Evolutionary conservation across 2,888 invertebrate genomes (phyloP), one percentile per base, ranked within the genome.

Genomic region (Hanleya hanleyi): DNA sequence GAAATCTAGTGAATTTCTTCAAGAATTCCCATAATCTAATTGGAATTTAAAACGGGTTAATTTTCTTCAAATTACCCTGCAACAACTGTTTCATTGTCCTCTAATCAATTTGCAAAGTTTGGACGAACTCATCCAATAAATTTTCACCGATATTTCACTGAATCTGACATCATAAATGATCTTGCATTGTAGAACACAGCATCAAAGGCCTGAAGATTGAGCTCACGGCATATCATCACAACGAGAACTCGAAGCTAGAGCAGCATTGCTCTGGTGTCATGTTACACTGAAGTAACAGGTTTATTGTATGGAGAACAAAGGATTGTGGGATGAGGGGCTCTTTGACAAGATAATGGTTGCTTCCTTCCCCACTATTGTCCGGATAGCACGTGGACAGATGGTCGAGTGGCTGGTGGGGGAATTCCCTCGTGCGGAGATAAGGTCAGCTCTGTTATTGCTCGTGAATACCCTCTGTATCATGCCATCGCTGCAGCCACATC

Each of bases 241-340:
- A n/a, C n/a, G n/a, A 41, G 18, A 41, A 41, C 18, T 41, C 41
- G 9, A 41, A 9, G 18, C 18, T 41, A 18, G 9, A 41, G 18
- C 41, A 41, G 9, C 9, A 9, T 12, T 41, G 41, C 9, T 41
- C 41, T 12, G 9, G 41, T 18, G 18, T 9, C 41, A 41, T 18
- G 41, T 41, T 9, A 9, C 12, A 22, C 29, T 57, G 57, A 26
- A 57, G 32, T 29, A 57, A 57, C 57, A 57, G 57, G 57, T 57
- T 29, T 29, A 57, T 29, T 57, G 57, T 32, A 22, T 57, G 57
- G 22, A 26, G 57, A 57, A 57, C 57, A 57, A 57, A 57, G 57
- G 26, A 18, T 47, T 47, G 47, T 18, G n/a, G 22, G 4, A n/a
- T 18, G 47, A 22, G 47, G 22, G 2, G 47, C 47, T 4, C 18